phyloP scores from a whole-genome alignment of 2,888 invertebrate genomes.

The Macrophya annulata region DNA sequence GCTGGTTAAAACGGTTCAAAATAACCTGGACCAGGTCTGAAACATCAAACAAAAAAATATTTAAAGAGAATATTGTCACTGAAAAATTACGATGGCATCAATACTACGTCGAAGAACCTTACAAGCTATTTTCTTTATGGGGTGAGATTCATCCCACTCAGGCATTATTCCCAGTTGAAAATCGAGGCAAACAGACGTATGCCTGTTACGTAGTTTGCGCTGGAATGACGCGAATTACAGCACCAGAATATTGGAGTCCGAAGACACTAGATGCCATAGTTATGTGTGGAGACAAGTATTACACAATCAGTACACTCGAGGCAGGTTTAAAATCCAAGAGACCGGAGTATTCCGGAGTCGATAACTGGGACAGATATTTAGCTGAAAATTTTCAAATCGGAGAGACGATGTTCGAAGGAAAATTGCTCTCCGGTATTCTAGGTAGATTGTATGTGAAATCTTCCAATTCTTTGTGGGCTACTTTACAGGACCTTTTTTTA shows the following conservation, averaged over 20 bases:
- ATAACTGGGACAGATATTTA: slow-evolving; percentile 64
- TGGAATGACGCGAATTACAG: slow-evolving; percentile 73
- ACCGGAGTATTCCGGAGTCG: slow-evolving; percentile 58
- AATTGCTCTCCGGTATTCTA: slow-evolving; percentile 64
- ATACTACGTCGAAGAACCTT: slow-evolving; percentile 86
- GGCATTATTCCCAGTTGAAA: slow-evolving; percentile 80
- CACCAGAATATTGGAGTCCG: slow-evolving; percentile 74
- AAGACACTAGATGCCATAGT: slow-evolving; percentile 72
- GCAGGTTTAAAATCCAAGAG: slow-evolving; percentile 62
- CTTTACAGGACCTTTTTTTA: slow-evolving; percentile 69
- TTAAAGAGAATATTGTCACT: slow-evolving; percentile 22
- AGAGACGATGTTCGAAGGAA: slow-evolving; percentile 69
- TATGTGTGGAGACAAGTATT: slow-evolving; percentile 72
- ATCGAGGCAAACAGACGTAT: slow-evolving; percentile 85
- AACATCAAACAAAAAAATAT: slow-evolving; percentile 49
- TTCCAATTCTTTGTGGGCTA: slow-evolving; percentile 66
- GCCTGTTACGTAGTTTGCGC: slow-evolving; percentile 82
- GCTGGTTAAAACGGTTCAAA: slow-evolving; percentile 68
- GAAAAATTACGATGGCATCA: slow-evolving; percentile 81
- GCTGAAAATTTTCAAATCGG: slow-evolving; percentile 69
- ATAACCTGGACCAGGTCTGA: slow-evolving; percentile 68
- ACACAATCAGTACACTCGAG: slow-evolving; percentile 67
- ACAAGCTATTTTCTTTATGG: slow-evolving; percentile 86
- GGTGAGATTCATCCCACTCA: slow-evolving; percentile 85
- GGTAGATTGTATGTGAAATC: slow-evolving; percentile 67